Evolutionary conservation across 1,140 invertebrate species (phyloP).

Genomic region (Apis cerana): DNA sequence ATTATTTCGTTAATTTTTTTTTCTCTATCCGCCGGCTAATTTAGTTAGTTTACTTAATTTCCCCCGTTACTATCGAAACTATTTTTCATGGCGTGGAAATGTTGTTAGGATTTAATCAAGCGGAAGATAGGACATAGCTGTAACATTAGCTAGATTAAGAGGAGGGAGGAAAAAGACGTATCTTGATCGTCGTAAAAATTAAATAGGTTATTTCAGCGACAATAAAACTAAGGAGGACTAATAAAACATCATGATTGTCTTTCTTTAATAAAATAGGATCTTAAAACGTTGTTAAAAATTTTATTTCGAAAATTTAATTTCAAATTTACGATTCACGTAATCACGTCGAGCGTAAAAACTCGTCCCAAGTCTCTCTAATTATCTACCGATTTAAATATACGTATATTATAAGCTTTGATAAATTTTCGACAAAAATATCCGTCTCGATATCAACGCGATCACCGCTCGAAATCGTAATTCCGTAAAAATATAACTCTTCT

Average conservation of each 20-base stretch:
- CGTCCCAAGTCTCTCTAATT: no score
- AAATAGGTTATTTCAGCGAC: neutral
- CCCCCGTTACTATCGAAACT: neutral
- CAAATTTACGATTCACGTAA: neutral
- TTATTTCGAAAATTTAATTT: neutral
- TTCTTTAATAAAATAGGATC: neutral
- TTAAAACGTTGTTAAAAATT: constrained; percentile 2
- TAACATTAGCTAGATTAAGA: neutral
- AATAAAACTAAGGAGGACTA: neutral
- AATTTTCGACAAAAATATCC: no score
- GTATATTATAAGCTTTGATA: no score
- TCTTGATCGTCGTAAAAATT: neutral
- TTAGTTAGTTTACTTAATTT: no score
- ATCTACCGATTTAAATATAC: no score
- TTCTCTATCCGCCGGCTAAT: neutral
- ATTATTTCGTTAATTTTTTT: neutral
- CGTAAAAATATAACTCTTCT: neutral
- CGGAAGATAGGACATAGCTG: neutral
- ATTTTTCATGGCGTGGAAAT: neutral
- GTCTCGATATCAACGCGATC: neutral
- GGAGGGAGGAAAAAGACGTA: neutral
- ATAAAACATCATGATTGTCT: neutral
- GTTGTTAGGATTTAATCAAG: neutral
- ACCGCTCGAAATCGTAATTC: neutral
- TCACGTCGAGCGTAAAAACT: neutral